phyloP scores from a whole-genome alignment of 2,113 vertebrate species.

The Myiopsitta monachus region DNA sequence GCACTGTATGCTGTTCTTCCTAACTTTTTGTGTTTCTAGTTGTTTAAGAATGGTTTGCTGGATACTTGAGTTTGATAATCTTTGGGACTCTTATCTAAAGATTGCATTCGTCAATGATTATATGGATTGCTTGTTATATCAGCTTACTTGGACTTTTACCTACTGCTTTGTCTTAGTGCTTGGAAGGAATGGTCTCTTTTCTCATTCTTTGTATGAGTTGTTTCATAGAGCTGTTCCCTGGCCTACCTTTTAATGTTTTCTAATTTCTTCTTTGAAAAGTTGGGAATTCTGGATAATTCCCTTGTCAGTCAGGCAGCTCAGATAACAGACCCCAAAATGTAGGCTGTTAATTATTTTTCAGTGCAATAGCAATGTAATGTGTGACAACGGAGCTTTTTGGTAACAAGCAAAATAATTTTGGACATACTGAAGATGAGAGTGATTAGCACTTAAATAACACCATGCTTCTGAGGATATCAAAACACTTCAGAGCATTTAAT shows the following conservation, averaged over 20 bases:
- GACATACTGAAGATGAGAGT: constrained; percentile 32
- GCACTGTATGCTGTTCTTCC: not conserved
- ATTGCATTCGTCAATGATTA: not conserved
- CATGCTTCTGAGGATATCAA: constrained; percentile 25
- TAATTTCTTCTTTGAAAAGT: constrained; percentile 69
- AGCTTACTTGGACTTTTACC: constrained; percentile 31
- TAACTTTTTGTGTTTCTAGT: not conserved
- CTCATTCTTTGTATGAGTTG: constrained; percentile 57
- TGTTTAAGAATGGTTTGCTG: not conserved
- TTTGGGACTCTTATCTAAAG: not conserved
- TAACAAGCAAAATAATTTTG: constrained; percentile 63
- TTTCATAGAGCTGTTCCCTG: constrained; percentile 69
- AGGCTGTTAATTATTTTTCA: constrained; percentile 74
- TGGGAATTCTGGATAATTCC: constrained; percentile 76
- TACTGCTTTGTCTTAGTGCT: constrained; percentile 17
- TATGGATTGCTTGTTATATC: not conserved
- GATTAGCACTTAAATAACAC: constrained; percentile 65
- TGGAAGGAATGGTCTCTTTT: constrained; percentile 49
- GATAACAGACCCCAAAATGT: constrained; percentile 68
- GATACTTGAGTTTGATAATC: not conserved
- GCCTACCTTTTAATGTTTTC: constrained; percentile 71
- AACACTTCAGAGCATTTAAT: constrained; percentile 53
- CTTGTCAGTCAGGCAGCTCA: constrained; percentile 67
- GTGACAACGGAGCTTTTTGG: constrained; percentile 58
- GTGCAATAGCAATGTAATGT: constrained; percentile 53